Evolutionary conservation across 2,797 vertebrate genomes (phyloP).

Genomic region (Halcyon smyrnensis): DNA sequence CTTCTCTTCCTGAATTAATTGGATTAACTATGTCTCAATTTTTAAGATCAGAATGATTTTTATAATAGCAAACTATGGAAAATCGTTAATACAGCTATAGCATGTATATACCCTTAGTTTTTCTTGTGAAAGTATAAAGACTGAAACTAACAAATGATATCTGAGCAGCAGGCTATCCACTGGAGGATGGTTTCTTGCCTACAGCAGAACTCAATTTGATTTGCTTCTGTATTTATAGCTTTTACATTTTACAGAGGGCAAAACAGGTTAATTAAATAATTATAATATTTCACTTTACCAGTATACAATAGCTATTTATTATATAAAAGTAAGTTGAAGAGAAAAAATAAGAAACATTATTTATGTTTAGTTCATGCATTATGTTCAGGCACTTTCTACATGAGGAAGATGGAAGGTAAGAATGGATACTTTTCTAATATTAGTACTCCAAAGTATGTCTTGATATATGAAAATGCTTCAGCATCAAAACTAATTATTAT

Average conservation of each 20-base stretch:
- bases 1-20: background rate
- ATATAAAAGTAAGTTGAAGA: conserved; percentile 56
- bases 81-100: background rate
- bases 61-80: background rate
- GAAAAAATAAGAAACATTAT: background rate
- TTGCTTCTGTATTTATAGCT: conserved; percentile 71
- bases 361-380: background rate
- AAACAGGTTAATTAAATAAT: conserved; percentile 78
- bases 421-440: background rate
- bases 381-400: background rate
- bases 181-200: conserved; percentile 64
- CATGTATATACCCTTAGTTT: background rate
- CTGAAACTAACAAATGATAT: conserved; percentile 30
- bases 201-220: conserved; percentile 66
- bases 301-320: conserved; percentile 72
- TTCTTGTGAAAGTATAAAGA: background rate
- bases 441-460: background rate
- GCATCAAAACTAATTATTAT: background rate
- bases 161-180: conserved; percentile 25
- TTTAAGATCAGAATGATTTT: background rate
- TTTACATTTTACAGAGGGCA: conserved; percentile 72
- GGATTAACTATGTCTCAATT: background rate
- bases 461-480: background rate
- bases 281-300: conserved; percentile 64
- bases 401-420: background rate